A percentile compares a stretch with the other conserved stretches of the same genome.
These are phyloP conservation scores for Lynx canadensis DNA, from an alignment of 2,113 vertebrate species.

Conservation along the genomic window DNA sequence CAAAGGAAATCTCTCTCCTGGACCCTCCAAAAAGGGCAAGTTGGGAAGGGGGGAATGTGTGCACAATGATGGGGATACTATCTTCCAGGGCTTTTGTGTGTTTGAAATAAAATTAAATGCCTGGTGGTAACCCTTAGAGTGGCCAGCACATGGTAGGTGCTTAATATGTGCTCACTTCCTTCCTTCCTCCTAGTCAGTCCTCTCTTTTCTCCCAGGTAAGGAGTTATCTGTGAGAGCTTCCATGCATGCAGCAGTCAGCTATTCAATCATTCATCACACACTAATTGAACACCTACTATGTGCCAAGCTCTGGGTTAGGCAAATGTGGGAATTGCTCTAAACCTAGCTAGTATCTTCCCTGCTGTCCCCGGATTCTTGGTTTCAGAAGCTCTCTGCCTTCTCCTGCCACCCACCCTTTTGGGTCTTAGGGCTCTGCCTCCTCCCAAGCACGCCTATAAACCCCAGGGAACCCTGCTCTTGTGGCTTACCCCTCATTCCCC, in stretches of 20 bases:
- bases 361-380: neutral
- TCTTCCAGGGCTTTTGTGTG: neutral
- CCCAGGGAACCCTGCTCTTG: conserved; percentile 59
- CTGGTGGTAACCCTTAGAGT: neutral
- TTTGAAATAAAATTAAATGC: conserved; percentile 11
- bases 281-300: neutral
- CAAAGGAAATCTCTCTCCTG: neutral
- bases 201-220: neutral
- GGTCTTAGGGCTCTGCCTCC: conserved; percentile 23
- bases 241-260: neutral
- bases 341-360: neutral
- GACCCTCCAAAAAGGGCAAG: neutral
- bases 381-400: neutral
- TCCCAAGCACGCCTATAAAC: conserved; percentile 49
- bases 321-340: neutral
- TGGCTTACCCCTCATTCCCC: conserved; percentile 81
- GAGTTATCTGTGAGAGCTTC: neutral
- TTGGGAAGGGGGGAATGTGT: neutral
- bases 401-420: neutral
- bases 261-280: neutral
- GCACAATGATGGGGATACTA: neutral
- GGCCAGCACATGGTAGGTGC: neutral
- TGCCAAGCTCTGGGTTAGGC: neutral
- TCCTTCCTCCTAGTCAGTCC: too few relatives aligned
- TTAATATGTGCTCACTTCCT: neutral